Percentiles rank a stretch among this genome's conserved stretches.
phyloP scores from a whole-genome alignment of 2,113 vertebrate genomes.

The Saguinus midas region DNA sequence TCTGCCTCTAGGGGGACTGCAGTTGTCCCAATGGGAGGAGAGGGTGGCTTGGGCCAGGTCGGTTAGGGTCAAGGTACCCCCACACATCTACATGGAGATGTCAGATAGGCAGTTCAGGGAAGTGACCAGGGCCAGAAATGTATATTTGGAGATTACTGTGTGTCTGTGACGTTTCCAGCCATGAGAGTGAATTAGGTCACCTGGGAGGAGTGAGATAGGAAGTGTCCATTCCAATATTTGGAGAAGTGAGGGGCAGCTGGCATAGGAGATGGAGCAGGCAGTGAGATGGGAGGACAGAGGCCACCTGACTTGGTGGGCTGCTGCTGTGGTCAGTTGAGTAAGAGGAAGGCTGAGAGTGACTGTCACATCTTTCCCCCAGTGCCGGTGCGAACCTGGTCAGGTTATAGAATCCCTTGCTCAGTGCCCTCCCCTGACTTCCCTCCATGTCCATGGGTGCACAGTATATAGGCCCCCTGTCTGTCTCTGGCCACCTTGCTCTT shows the following conservation, averaged over 20 bases:
- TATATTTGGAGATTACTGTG: no score
- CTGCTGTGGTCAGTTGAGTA: not conserved
- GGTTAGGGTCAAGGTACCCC: not conserved
- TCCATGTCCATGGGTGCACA: rapidly evolving
- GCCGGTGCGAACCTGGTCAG: not conserved
- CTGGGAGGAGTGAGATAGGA: not conserved
- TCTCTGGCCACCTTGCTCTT: not conserved
- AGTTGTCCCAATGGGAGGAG: not conserved
- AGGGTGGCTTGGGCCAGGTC: no score
- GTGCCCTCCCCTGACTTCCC: not conserved
- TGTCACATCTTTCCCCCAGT: not conserved
- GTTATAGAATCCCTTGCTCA: not conserved
- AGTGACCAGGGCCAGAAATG: not conserved
- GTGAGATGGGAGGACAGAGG: not conserved
- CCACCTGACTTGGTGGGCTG: not conserved
- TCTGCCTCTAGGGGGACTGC: no score
- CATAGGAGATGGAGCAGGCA: not conserved
- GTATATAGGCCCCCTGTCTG: not conserved
- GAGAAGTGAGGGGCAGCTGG: not conserved
- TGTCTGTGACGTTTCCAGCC: not conserved
- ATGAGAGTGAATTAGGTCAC: not conserved
- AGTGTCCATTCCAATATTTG: not conserved
- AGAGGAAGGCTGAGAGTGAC: not conserved
- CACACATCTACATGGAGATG: no score
- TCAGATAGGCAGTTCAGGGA: not conserved